A percentile compares a stretch with the other conserved stretches of the same genome.
phyloP scores from a whole-genome alignment of 1,140 invertebrate genomes.

The Drosophila repletoides region DNA sequence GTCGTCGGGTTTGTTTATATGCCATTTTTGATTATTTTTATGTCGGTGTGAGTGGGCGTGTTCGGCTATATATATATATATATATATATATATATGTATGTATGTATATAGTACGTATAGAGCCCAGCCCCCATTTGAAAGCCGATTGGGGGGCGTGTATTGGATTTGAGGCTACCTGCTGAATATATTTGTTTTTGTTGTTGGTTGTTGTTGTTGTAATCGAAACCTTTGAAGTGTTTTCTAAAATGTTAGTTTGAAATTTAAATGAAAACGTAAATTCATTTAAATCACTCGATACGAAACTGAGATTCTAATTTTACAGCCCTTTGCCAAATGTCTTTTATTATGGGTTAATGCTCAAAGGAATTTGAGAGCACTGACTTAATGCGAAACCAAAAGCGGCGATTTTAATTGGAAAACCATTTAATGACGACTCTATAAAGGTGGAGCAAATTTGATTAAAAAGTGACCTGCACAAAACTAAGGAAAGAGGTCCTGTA shows the following conservation, averaged over 20 bases:
- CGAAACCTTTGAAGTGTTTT: constrained; percentile 72
- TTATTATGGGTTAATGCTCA: constrained; percentile 17
- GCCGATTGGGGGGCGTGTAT: constrained; percentile 8
- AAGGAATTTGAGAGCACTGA: constrained; percentile 14
- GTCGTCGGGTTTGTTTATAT: constrained; percentile 65
- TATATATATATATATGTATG: constrained; percentile 5
- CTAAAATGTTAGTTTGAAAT: constrained; percentile 54
- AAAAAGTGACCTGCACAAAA: constrained; percentile 10
- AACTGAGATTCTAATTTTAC: constrained; percentile 4
- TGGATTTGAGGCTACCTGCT: not conserved
- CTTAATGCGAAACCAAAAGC: not conserved
- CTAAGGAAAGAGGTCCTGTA: too few relatives aligned
- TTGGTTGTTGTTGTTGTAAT: constrained; percentile 45
- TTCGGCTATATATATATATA: not conserved
- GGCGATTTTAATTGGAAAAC: constrained; percentile 40
- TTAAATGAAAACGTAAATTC: constrained; percentile 56
- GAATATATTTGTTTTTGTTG: not conserved
- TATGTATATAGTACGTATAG: not conserved
- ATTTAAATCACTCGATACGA: constrained; percentile 54
- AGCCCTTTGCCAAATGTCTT: constrained; percentile 1
- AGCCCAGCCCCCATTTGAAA: not conserved
- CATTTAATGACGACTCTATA: constrained; percentile 12
- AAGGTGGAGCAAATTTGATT: constrained; percentile 14
- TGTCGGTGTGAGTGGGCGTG: constrained; percentile 22
- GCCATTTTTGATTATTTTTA: constrained; percentile 71